phyloP scores from a whole-genome alignment of 2,888 invertebrate genomes.

The Lycophotia porphyrea region DNA sequence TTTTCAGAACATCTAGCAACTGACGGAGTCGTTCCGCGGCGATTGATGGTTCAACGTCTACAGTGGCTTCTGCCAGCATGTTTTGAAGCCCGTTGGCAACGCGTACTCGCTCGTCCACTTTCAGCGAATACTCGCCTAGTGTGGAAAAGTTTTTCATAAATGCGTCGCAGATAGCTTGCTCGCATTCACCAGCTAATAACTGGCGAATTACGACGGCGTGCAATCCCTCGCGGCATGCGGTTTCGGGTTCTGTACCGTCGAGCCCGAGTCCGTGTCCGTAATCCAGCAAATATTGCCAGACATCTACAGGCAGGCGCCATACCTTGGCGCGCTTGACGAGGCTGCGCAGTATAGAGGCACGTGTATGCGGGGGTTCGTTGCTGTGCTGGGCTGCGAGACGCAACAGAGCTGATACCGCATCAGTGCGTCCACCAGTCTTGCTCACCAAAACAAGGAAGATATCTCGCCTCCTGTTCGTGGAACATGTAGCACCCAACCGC shows the following conservation, averaged over 20 bases:
- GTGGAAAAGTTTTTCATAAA: slow-evolving; percentile 74
- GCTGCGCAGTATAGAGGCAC: slow-evolving; percentile 80
- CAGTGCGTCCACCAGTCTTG: slow-evolving; percentile 77
- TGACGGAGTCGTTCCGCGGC: slow-evolving; percentile 59
- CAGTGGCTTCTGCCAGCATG: slow-evolving; percentile 65
- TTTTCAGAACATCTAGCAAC: slow-evolving; percentile 71
- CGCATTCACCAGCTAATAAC: slow-evolving; percentile 67
- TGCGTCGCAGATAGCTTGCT: slow-evolving; percentile 64
- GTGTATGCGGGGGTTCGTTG: slow-evolving; percentile 78
- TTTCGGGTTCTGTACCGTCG: slow-evolving; percentile 73
- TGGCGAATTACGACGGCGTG: slow-evolving; percentile 78
- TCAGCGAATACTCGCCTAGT: slow-evolving; percentile 74
- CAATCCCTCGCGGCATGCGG: slow-evolving; percentile 77
- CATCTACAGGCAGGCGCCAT: slow-evolving; percentile 76
- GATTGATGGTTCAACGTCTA: slow-evolving; percentile 47
- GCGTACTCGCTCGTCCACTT: slow-evolving; percentile 67
- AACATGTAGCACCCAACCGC: slow-evolving; percentile 72
- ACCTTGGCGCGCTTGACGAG: slow-evolving; percentile 77
- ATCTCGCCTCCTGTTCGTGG: slow-evolving; percentile 76
- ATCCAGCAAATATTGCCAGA: slow-evolving; percentile 75
- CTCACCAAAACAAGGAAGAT: slow-evolving; percentile 82
- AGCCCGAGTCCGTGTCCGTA: slow-evolving; percentile 78
- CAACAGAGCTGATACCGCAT: slow-evolving; percentile 72
- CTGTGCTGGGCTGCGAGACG: slow-evolving; percentile 70
- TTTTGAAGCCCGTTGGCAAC: slow-evolving; percentile 65